These are phyloP conservation scores for Eretmochelys imbricata DNA, from an alignment of 2,113 vertebrate species.

Conservation along the genomic window DNA sequence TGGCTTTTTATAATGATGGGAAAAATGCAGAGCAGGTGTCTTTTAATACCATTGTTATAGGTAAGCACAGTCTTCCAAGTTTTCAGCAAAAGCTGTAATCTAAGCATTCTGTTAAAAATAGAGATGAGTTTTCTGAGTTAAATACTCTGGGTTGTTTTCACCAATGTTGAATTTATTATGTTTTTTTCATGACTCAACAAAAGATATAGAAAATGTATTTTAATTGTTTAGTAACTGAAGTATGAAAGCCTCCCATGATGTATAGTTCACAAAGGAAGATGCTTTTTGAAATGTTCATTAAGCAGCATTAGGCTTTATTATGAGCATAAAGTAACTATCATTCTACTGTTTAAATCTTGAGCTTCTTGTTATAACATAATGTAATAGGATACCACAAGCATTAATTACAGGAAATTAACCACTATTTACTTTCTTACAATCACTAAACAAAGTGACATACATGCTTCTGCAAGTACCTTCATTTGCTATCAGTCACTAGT, in stretches of 20 bases:
- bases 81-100: background rate
- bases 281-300: background rate
- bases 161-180: background rate
- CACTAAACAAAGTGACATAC: background rate
- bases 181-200: background rate
- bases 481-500: background rate
- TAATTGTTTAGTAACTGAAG: conserved; percentile 9
- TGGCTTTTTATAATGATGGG: conserved; percentile 98
- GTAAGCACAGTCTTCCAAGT: conserved; percentile 77
- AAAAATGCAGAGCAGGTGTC: conserved; percentile 92
- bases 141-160: background rate
- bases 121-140: background rate
- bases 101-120: background rate
- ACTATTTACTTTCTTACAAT: background rate
- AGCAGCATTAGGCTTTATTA: background rate
- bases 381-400: background rate
- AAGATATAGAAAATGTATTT: background rate
- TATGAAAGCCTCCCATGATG: background rate
- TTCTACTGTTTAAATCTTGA: background rate
- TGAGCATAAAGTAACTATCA: background rate
- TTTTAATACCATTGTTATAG: conserved; percentile 95
- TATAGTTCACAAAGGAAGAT: background rate
- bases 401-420: conserved; percentile 27
- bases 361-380: background rate
- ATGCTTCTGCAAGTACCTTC: background rate